A percentile compares a stretch with the other conserved stretches of the same genome.
Conservation (phyloP, 2,113 vertebrate species). For the Recurvirostra avosetta region DNA sequence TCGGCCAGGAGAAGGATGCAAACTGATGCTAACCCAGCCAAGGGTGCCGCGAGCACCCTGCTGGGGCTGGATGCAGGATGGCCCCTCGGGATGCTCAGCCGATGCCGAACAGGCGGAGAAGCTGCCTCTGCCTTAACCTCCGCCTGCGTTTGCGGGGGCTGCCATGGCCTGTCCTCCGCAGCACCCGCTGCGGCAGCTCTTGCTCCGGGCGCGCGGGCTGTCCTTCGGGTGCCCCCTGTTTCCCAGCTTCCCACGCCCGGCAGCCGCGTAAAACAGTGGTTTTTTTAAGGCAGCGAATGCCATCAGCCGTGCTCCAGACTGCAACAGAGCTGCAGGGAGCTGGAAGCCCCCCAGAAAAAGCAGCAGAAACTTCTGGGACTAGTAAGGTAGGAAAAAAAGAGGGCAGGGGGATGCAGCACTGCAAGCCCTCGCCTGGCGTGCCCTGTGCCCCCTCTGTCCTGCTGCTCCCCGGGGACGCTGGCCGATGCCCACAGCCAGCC, state of each 20-base stretch:
- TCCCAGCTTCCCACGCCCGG: neutral
- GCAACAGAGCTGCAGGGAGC: neutral
- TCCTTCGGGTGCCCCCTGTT: neutral
- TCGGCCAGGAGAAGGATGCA: neutral
- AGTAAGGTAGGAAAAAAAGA: fast-evolving
- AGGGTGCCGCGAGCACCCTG: fast-evolving
- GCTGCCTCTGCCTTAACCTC: neutral
- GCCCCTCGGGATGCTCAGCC: fast-evolving
- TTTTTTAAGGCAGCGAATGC: neutral
- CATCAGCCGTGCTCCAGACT: fast-evolving
- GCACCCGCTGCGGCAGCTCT: neutral
- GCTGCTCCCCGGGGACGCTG: neutral
- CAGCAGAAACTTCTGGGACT: neutral
- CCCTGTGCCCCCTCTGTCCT: neutral
- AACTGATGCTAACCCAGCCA: neutral
- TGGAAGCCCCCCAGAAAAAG: neutral
- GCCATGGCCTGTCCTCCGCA: neutral
- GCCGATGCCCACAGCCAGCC: neutral
- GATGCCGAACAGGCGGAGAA: fast-evolving
- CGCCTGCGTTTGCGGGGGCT: neutral
- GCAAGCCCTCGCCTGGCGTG: neutral
- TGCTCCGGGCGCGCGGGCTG: neutral
- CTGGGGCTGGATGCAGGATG: fast-evolving
- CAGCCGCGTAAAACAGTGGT: neutral
- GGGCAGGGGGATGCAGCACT: fast-evolving